phyloP scores from a whole-genome alignment of 35 echinoderm and acorn worm genomes.

The Strongylocentrotus purpuratus region DNA sequence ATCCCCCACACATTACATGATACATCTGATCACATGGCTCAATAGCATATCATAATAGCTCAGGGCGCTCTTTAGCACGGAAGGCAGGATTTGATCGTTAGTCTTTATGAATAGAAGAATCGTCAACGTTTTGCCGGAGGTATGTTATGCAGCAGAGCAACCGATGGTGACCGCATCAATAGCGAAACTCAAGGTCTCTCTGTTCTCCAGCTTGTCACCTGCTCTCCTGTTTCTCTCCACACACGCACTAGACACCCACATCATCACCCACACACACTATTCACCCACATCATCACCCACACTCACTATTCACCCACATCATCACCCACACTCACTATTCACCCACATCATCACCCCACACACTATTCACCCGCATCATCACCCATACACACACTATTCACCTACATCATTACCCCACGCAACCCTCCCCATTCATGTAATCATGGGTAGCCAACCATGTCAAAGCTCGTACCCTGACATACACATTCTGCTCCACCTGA shows the following conservation, averaged over 20 bases:
- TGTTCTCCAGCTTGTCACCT: background rate
- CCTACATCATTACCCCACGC: background rate
- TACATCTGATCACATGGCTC: slow-evolving; percentile 5
- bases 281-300: background rate
- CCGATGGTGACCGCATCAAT: slow-evolving; percentile 17
- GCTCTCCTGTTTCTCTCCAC: background rate
- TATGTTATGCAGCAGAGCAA: background rate
- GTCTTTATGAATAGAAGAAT: background rate
- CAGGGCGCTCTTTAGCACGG: background rate
- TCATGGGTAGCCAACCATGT: background rate
- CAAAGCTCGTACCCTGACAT: background rate
- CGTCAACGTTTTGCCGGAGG: slow-evolving; percentile 3
- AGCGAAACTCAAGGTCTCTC: slow-evolving; percentile 7
- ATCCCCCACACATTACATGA: slow-evolving; percentile 7
- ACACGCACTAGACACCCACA: background rate
- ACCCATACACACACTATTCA: no score
- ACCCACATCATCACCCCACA: background rate
- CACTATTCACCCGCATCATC: background rate
- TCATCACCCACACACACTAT: background rate
- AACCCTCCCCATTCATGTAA: background rate
- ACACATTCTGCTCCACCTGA: no score
- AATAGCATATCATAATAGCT: slow-evolving; percentile 16
- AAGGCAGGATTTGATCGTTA: background rate
- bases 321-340: no score
- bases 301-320: background rate